These are phyloP conservation scores for Ommatoiulus sabulosus DNA, from an alignment of 2,888 invertebrate genomes.

Conservation along the genomic window DNA sequence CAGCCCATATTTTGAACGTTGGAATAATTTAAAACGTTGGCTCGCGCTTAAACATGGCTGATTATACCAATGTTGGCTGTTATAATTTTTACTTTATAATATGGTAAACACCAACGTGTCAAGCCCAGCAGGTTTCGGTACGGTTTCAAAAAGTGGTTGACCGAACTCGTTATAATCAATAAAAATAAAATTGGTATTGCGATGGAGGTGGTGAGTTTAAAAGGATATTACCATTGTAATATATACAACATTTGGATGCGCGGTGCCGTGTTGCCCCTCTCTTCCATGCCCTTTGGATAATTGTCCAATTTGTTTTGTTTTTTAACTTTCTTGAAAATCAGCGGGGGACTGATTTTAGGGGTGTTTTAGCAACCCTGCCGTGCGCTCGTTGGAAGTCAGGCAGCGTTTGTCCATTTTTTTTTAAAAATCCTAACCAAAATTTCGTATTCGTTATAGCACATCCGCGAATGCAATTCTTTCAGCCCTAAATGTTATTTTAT, in stretches of 20 bases:
- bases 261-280: constrained; percentile 6
- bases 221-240: constrained; percentile 39
- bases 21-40: not conserved
- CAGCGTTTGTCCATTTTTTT: not conserved
- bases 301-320: constrained; percentile 43
- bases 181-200: constrained; percentile 40
- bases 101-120: constrained; percentile 30
- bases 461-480: not conserved
- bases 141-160: constrained; percentile 30
- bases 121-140: constrained; percentile 35
- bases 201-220: constrained; percentile 40
- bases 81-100: constrained; percentile 36
- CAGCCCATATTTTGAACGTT: not conserved
- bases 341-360: constrained; percentile 39
- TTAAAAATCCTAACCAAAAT: not conserved
- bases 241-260: not conserved
- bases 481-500: not conserved
- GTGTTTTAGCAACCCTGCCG: constrained; percentile 30
- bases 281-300: constrained; percentile 31
- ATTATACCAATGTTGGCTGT: not conserved
- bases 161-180: constrained; percentile 36
- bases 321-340: constrained; percentile 36
- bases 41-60: not conserved
- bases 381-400: not conserved
- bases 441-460: not conserved